Percentiles rank a stretch among this genome's conserved stretches.
Conservation (phyloP, 1,140 invertebrate genomes). For the Thalassaphorura encarpata region DNA sequence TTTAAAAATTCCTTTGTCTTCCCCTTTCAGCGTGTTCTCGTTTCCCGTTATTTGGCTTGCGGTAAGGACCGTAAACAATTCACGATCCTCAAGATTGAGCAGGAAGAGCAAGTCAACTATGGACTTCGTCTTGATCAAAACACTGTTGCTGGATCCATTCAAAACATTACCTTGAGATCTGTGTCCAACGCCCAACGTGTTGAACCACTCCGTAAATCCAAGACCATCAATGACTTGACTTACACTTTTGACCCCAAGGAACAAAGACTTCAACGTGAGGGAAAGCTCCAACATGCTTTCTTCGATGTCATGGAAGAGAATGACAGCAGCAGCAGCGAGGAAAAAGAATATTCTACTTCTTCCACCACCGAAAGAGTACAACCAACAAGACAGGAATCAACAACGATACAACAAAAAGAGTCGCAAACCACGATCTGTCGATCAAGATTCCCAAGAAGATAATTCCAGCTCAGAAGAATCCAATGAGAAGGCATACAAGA, state of each 20-base stretch:
- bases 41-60: conserved; percentile 25
- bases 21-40: conserved; percentile 14
- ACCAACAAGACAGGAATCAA: not conserved
- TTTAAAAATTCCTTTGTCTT: not conserved
- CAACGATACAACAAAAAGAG: not conserved
- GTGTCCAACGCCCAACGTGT: conserved; percentile 5
- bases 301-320: not conserved
- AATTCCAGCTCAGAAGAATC: not conserved
- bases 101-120: conserved; percentile 22
- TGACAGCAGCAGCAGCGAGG: not conserved
- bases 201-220: conserved; percentile 10
- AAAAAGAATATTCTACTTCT: too few relatives aligned
- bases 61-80: conserved; percentile 23
- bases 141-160: conserved; percentile 16
- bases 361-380: too few relatives aligned
- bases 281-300: conserved; percentile 3
- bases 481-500: not conserved
- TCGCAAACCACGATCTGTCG: not conserved
- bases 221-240: conserved; percentile 20
- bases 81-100: conserved; percentile 26
- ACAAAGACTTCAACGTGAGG: conserved; percentile 17
- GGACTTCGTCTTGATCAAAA: conserved; percentile 22
- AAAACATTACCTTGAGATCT: conserved; percentile 22
- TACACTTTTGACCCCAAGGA: conserved; percentile 24
- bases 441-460: not conserved